A percentile compares a stretch with the other conserved stretches of the same genome.
Conservation (phyloP, 2,888 invertebrate species). For the Mesorhabditis spiculigera region DNA sequence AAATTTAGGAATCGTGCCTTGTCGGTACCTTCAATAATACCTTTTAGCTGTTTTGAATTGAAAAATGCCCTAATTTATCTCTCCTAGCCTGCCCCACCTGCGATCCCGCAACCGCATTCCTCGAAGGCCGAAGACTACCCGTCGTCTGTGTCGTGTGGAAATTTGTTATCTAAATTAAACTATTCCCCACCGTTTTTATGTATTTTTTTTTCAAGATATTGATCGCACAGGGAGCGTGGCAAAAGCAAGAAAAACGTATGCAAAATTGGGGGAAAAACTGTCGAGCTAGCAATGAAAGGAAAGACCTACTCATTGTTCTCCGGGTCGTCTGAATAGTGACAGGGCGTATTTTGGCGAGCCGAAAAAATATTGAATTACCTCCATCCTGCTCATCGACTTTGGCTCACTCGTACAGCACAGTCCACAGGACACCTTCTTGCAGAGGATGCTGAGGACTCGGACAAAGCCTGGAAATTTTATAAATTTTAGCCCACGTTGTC, state of each 20-base stretch:
- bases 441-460: slow-evolving; percentile 24
- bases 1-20: no score
- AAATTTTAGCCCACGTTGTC: neutral
- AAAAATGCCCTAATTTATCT: no score
- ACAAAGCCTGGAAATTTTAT: slow-evolving; percentile 27
- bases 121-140: neutral
- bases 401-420: slow-evolving; percentile 22
- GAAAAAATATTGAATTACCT: neutral
- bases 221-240: no score
- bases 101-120: neutral
- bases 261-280: no score
- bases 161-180: slow-evolving; percentile 1
- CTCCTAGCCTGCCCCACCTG: neutral
- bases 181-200: neutral
- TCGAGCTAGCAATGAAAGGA: neutral
- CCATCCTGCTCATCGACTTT: slow-evolving; percentile 11
- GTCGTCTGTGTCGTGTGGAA: neutral
- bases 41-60: no score
- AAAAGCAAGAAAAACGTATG: no score
- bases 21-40: no score
- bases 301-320: neutral
- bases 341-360: no score
- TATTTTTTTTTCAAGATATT: no score
- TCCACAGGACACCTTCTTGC: slow-evolving; percentile 25
- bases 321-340: neutral